phyloP scores from a whole-genome alignment of 2,113 vertebrate genomes.

The Dromiciops gliroides region DNA sequence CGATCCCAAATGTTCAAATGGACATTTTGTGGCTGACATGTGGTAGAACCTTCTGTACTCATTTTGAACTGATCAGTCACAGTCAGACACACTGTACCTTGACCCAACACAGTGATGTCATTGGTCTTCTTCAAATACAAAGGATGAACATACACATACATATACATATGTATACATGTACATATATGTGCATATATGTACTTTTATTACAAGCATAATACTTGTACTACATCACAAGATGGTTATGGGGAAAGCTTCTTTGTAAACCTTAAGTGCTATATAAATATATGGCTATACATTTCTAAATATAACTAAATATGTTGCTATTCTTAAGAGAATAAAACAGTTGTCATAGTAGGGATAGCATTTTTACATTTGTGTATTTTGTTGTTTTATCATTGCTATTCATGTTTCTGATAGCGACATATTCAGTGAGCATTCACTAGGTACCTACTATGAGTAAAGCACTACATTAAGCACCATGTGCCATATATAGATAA shows the following conservation, averaged over 20 bases:
- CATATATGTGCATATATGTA: neutral
- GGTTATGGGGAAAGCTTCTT: neutral
- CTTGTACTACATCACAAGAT: neutral
- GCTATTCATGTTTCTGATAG: neutral
- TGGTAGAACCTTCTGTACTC: no score
- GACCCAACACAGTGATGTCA: neutral
- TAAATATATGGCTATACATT: neutral
- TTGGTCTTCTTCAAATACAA: neutral
- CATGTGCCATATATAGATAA: neutral
- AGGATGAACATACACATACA: neutral
- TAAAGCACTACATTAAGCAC: neutral
- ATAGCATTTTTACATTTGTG: neutral
- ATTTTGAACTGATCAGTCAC: no score
- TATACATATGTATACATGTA: neutral
- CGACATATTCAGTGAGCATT: neutral
- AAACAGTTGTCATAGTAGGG: neutral
- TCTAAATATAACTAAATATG: no score
- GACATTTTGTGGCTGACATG: no score
- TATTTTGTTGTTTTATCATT: neutral
- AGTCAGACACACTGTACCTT: no score
- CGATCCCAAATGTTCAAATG: no score
- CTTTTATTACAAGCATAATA: neutral
- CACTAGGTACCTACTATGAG: neutral
- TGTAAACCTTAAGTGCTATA: neutral
- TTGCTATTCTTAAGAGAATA: neutral